These are phyloP conservation scores for Macropus fuliginosus DNA, from an alignment of 2,797 vertebrate species.

Conservation along the genomic window DNA sequence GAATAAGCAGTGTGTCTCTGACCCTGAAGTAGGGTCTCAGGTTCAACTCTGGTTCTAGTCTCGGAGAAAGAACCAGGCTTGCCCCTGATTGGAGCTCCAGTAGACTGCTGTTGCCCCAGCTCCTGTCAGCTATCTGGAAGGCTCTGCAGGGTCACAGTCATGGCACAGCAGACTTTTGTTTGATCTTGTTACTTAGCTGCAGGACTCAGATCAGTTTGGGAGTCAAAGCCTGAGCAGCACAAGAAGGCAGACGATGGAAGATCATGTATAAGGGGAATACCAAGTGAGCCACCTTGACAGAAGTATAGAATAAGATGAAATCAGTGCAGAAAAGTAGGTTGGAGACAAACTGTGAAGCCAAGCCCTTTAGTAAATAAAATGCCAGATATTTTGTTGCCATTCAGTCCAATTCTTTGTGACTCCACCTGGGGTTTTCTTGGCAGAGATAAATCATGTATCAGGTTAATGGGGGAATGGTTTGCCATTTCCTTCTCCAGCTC, in stretches of 20 bases:
- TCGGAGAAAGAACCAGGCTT: too few relatives aligned
- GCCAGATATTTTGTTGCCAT: neutral
- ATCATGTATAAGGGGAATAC: neutral
- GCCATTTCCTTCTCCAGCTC: neutral
- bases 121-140: too few relatives aligned
- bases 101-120: too few relatives aligned
- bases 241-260: neutral
- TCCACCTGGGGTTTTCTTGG: neutral
- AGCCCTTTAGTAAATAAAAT: neutral
- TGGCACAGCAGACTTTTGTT: too few relatives aligned
- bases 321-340: neutral
- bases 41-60: too few relatives aligned
- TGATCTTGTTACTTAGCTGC: too few relatives aligned
- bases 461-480: neutral
- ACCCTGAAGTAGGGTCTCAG: too few relatives aligned
- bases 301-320: neutral
- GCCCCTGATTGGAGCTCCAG: too few relatives aligned
- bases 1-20: too few relatives aligned
- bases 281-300: neutral
- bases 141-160: too few relatives aligned
- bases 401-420: neutral
- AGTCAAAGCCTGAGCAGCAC: neutral
- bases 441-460: neutral
- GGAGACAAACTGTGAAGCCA: neutral
- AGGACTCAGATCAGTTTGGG: too few relatives aligned